Base-by-base conservation (phyloP, 2,113 vertebrate genomes). In the Microcebus murinus region DNA sequence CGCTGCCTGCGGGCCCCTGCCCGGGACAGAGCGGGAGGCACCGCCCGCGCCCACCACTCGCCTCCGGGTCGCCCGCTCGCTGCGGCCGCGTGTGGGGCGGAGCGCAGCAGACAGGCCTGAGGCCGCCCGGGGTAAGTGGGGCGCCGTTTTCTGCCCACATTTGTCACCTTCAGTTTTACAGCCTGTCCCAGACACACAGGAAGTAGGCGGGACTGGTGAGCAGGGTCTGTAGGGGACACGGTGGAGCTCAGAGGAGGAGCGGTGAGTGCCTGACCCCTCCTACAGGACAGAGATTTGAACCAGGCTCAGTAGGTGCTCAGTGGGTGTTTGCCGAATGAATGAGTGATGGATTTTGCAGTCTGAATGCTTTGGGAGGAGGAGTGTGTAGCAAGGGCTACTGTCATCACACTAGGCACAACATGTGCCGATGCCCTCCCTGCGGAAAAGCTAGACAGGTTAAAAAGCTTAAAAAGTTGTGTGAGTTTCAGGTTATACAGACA, bases 1-100 rank as follows among this genome's bases (percentile, higher is more conserved):
- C 10, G 0, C 34, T 39, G 52, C 42, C 29, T 31, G 17, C 39
- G 25, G 39, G 36, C 63, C 9, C 59, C 34, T 21, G 79, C 21
- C 57, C 48, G 3, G 45, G 57, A n/a, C 42, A 10, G 85, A 36
- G 20, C 48, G 20, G 25, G 45, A 42, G 50, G 45, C 23, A 14
- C 39, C 7, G 5, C 36, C 9, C 0, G 4, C 21, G 42, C n/a
- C 6, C n/a, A 14, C n/a, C 29, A 0, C n/a, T 1, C 36, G 9
- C 55, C 65, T 59, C 21, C 67, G 14, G 6, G 59, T 36, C 1
- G 0, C 50, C 65, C 1, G 15, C 39, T 7, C 3, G 7, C 27
- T 73, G 45, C n/a, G n/a, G 77, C 39, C 52, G 8, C 4, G 1
- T 5, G 17, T 31, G 42, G 14, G 50, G 36, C 92, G 18, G 6